Conservation (phyloP, 2,797 vertebrate species). For the Sorex maritimensis region DNA sequence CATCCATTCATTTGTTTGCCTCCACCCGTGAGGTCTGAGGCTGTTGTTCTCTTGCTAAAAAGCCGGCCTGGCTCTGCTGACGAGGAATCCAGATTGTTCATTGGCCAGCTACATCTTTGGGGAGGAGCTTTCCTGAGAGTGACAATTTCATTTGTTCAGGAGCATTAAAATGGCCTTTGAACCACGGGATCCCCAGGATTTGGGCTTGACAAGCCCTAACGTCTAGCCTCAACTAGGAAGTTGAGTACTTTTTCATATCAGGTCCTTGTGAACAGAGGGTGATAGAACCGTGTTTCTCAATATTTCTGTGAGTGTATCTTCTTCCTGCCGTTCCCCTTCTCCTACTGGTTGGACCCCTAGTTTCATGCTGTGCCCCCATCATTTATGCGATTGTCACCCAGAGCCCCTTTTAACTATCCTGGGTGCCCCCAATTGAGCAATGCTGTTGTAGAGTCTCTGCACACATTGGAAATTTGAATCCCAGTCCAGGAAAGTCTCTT, state of each 20-base stretch:
- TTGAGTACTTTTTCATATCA: background rate
- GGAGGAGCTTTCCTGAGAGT: conserved; percentile 51
- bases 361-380: too few species aligned
- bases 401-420: too few species aligned
- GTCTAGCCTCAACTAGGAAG: background rate
- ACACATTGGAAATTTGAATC: background rate
- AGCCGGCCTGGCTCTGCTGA: background rate
- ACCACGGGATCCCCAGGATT: background rate
- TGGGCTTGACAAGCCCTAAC: background rate
- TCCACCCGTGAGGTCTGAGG: background rate
- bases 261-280: background rate
- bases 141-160: conserved; percentile 40
- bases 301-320: too few species aligned
- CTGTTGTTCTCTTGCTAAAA: background rate
- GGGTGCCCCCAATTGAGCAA: too few species aligned
- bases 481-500: background rate
- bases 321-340: too few species aligned
- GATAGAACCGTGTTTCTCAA: too few species aligned
- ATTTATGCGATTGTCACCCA: too few species aligned
- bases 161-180: conserved; percentile 29
- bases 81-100: background rate
- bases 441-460: background rate
- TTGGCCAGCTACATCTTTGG: conserved; percentile 8
- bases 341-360: too few species aligned
- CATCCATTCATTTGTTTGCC: background rate